Evolutionary conservation across 2,113 vertebrate genomes (phyloP).

Genomic region (Nematolebias whitei): DNA sequence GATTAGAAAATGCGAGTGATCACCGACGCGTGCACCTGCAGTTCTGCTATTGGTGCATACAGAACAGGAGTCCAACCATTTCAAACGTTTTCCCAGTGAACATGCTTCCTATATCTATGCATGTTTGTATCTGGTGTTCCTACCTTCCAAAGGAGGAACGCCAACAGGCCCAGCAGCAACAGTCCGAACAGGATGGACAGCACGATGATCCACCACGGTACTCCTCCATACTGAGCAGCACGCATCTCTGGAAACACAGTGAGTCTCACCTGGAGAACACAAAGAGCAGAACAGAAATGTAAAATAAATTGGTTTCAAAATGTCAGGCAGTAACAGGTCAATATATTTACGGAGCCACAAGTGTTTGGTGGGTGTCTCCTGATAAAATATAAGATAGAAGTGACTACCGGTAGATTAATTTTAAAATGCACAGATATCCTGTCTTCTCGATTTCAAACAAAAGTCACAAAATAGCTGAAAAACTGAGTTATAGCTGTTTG

Average conservation of each 20-base stretch:
- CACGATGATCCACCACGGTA: slow-evolving; percentile 93
- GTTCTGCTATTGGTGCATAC: slow-evolving; percentile 4
- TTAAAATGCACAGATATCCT: too few relatives aligned
- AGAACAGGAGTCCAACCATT: neutral
- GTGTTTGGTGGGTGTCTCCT: neutral
- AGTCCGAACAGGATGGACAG: slow-evolving; percentile 90
- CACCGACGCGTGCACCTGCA: slow-evolving; percentile 24
- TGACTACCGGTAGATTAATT: too few relatives aligned
- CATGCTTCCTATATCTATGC: neutral
- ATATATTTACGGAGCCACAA: too few relatives aligned
- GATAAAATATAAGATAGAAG: neutral
- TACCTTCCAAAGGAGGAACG: slow-evolving; percentile 97
- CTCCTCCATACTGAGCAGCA: slow-evolving; percentile 79
- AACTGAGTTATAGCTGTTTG: too few relatives aligned
- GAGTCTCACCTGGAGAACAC: slow-evolving; percentile 82
- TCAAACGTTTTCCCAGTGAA: neutral
- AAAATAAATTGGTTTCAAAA: neutral
- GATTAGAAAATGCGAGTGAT: slow-evolving; percentile 84
- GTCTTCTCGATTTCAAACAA: too few relatives aligned
- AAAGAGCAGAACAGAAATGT: neutral
- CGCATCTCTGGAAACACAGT: slow-evolving; percentile 90
- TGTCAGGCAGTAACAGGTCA: too few relatives aligned
- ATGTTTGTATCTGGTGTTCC: slow-evolving; percentile 29
- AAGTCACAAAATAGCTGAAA: too few relatives aligned
- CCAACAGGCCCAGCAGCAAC: slow-evolving; percentile 88